phyloP scores from a whole-genome alignment of 2,113 vertebrate species.

The Setophaga kirtlandii region DNA sequence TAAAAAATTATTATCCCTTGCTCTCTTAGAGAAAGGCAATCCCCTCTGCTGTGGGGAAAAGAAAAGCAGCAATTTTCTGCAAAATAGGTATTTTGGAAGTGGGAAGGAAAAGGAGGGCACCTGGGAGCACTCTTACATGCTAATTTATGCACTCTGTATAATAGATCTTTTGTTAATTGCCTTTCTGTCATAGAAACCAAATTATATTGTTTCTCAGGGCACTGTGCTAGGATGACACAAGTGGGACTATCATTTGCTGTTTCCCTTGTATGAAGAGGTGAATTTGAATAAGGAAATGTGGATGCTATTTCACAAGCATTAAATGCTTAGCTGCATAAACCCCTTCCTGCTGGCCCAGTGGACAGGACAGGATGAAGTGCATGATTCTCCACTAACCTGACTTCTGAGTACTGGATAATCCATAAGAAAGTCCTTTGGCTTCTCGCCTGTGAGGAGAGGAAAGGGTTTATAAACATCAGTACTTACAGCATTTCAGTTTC shows the following conservation, averaged over 20 bases:
- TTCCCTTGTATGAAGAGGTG: neutral
- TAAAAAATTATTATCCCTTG: neutral
- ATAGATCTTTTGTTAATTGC: slow-evolving; percentile 63
- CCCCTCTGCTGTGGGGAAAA: neutral
- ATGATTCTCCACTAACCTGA: slow-evolving; percentile 75
- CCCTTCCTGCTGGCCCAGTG: neutral
- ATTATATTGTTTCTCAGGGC: slow-evolving; percentile 59
- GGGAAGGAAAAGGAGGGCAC: slow-evolving; percentile 33
- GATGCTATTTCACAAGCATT: neutral
- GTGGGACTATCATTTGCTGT: neutral
- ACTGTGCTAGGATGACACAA: slow-evolving; percentile 24
- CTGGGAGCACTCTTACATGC: slow-evolving; percentile 57
- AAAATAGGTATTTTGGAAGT: slow-evolving; percentile 49
- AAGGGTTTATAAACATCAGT: slow-evolving; percentile 12
- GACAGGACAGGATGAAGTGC: neutral
- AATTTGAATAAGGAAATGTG: neutral
- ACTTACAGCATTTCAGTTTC: neutral
- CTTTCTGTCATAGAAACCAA: slow-evolving; percentile 61
- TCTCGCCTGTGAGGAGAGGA: slow-evolving; percentile 76
- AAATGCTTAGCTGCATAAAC: neutral
- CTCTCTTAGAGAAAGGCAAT: slow-evolving; percentile 1
- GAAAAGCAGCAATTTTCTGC: slow-evolving; percentile 25
- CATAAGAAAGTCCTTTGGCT: slow-evolving; percentile 77
- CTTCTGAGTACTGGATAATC: slow-evolving; percentile 76
- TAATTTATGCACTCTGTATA: slow-evolving; percentile 50